These are phyloP conservation scores for Lutjanus erythropterus DNA, from an alignment of 2,113 vertebrate species.

Conservation along the genomic window DNA sequence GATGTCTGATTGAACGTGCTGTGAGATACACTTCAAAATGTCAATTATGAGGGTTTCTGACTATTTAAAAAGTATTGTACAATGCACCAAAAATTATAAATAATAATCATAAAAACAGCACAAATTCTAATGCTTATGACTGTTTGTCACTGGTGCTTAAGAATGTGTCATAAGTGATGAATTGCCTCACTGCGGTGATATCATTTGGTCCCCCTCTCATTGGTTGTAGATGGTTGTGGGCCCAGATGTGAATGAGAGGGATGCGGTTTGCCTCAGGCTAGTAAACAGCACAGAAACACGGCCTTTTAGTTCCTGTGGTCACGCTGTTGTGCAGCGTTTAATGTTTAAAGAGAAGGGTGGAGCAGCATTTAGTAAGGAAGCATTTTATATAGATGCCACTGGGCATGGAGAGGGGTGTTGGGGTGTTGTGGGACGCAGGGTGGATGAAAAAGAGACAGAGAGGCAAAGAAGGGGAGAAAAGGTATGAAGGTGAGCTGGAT, in stretches of 20 bases:
- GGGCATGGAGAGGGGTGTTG: conserved; percentile 74
- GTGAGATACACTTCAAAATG: not conserved
- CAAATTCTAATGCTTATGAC: not conserved
- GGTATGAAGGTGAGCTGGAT: conserved; percentile 15
- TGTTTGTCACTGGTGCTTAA: not conserved
- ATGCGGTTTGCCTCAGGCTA: conserved; percentile 71
- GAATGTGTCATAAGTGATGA: conserved; percentile 45
- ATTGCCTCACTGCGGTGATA: conserved; percentile 47
- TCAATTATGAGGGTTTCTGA: not conserved
- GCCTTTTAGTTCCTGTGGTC: conserved; percentile 79
- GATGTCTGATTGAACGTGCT: not conserved
- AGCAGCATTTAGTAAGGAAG: conserved; percentile 83
- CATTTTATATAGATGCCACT: conserved; percentile 83
- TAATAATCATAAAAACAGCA: not conserved
- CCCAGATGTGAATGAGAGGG: conserved; percentile 69
- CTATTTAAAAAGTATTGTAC: not conserved
- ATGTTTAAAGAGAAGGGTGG: conserved; percentile 87
- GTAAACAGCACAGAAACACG: conserved; percentile 77
- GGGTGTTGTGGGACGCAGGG: conserved; percentile 44
- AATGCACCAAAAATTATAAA: not conserved
- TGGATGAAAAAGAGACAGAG: conserved; percentile 62
- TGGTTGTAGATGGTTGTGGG: conserved; percentile 56
- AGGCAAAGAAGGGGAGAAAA: not conserved
- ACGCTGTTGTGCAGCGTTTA: conserved; percentile 77
- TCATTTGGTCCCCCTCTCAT: conserved; percentile 53